Conservation (phyloP, 2,888 invertebrate species). For the Nysson spinosus region DNA sequence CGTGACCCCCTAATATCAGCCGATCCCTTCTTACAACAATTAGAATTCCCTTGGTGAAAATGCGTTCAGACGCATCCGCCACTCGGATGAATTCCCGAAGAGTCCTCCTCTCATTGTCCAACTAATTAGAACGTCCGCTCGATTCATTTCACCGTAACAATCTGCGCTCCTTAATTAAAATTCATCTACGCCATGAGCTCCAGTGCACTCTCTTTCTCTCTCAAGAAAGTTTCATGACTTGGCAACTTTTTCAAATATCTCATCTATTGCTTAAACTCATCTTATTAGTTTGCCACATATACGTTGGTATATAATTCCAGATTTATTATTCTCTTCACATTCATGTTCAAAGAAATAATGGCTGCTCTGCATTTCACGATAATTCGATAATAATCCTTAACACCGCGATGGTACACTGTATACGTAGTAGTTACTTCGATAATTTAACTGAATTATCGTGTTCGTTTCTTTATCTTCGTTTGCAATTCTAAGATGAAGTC, state of each 20-base stretch:
- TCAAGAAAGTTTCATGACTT: constrained; percentile 42
- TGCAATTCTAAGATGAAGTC: constrained; percentile 30
- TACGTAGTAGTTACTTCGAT: constrained; percentile 13
- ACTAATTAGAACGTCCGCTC: constrained; percentile 61
- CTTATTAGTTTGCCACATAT: no score
- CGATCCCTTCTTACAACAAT: constrained; percentile 50
- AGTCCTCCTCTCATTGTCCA: constrained; percentile 43
- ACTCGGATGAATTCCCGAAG: constrained; percentile 14
- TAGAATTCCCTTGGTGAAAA: constrained; percentile 46
- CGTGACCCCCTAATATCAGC: constrained; percentile 36
- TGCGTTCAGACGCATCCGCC: constrained; percentile 3
- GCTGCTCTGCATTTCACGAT: no score
- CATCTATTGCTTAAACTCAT: no score
- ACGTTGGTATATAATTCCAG: no score
- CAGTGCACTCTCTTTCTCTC: neutral
- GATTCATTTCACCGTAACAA: constrained; percentile 55
- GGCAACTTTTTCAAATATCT: constrained; percentile 8
- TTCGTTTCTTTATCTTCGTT: constrained; percentile 20
- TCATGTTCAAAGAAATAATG: no score
- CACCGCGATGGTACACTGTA: no score
- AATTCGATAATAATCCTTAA: no score
- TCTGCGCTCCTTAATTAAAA: constrained; percentile 63
- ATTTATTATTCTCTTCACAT: no score
- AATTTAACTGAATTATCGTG: constrained; percentile 45
- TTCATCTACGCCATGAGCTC: constrained; percentile 53